These are phyloP conservation scores for Calameuta pallipes DNA, from an alignment of 2,888 invertebrate genomes.

Conservation along the genomic window DNA sequence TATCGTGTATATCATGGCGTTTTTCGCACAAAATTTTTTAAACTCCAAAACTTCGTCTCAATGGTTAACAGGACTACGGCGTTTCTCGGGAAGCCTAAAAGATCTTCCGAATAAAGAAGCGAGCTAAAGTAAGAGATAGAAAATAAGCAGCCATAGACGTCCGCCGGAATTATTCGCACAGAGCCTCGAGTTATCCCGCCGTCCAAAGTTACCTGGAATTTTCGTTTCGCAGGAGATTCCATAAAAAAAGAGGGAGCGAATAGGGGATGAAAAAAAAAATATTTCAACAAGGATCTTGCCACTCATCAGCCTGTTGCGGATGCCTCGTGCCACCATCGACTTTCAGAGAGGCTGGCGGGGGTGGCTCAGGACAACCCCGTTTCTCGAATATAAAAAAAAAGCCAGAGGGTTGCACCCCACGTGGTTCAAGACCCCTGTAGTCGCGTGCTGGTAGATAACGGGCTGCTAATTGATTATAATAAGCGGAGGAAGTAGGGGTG, in stretches of 20 bases:
- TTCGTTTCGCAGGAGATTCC: background rate
- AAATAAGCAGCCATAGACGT: background rate
- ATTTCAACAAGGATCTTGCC: constrained; percentile 46
- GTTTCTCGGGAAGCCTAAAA: constrained; percentile 59
- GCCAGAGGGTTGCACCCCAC: constrained; percentile 40
- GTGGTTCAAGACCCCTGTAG: constrained; percentile 28
- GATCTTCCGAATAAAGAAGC: constrained; percentile 40
- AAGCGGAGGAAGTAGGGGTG: constrained; percentile 46
- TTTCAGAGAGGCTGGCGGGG: background rate
- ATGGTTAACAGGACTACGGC: constrained; percentile 54
- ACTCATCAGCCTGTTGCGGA: constrained; percentile 64
- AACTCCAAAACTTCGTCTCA: constrained; percentile 34
- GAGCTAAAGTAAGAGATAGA: constrained; percentile 1
- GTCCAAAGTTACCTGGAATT: background rate
- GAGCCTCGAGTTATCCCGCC: background rate
- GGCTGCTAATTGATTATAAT: constrained; percentile 65
- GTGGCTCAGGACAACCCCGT: background rate
- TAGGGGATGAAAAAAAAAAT: constrained; percentile 21
- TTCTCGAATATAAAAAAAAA: constrained; percentile 20
- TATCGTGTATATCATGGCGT: constrained; percentile 24
- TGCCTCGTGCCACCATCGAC: constrained; percentile 17
- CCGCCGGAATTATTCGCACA: background rate
- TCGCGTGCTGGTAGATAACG: constrained; percentile 59
- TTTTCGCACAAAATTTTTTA: constrained; percentile 16
- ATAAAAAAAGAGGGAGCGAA: background rate